Base-by-base conservation (phyloP, 2,797 vertebrate species). In the Sardinella longiceps region DNA sequence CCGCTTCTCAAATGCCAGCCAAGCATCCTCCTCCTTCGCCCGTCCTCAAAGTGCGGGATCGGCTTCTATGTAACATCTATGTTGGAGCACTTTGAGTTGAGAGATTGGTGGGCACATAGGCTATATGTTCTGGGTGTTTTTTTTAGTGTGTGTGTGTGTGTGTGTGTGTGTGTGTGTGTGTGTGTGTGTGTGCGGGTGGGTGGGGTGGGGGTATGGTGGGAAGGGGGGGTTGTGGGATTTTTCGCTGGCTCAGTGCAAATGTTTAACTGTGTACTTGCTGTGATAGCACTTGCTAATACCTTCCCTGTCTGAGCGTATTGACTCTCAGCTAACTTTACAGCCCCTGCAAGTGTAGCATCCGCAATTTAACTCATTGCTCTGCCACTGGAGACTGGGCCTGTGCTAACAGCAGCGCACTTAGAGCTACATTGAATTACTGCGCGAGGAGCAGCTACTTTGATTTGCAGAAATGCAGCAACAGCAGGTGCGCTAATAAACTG, bases 1-100 rank as follows among this genome's bases (percentile, higher is more conserved):
- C 15, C 92, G 90, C 90, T 93, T 92, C 89, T 85, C 88, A 94
- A 95, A 94, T 94, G 93, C 92, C 94, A 94, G 90, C 88, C 66
- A 87, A 90, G 91, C 89, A 92, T 1, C 92, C 84, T 48, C 89
- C 87, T 81, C 7, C 5, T 88, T 25, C 39, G 28, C 80, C 66
- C 66, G 28, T 33, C 28, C 63, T 70, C 63, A 33, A 33, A 70
- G 63, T 33, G 30, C 12, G 30, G 30, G 30, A 15, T 70, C 28
- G 18, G 28, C 28, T 30, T 70, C 63, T 14, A 25, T n/a, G 37
- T 14, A 14, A 70, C 63, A 37, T 33, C 63, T 37, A 14, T 70
- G 63, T 33, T 70, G 63, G 30, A 33, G 28, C 28, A 33, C 63
- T 77, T 20, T 43, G n/a, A n/a, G 5, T 43, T 77, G 33, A 77